Conservation (phyloP, 1,140 invertebrate genomes). For the Trichonephila inaurata region DNA sequence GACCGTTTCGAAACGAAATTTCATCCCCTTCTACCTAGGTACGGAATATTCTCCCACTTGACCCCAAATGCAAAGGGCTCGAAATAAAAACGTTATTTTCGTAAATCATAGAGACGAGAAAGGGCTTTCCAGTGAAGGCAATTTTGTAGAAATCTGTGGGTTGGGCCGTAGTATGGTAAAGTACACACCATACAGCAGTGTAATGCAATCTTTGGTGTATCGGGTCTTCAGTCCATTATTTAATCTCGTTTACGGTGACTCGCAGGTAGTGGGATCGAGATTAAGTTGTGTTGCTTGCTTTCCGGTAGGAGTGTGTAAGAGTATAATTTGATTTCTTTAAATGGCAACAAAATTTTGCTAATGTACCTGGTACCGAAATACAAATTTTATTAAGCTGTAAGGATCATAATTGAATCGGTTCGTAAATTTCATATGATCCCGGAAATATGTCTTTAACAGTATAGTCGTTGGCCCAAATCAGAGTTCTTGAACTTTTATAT, state of each 20-base stretch:
- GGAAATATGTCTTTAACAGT: too few relatives aligned
- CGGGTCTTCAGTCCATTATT: neutral
- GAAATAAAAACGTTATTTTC: neutral
- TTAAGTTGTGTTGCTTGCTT: too few relatives aligned
- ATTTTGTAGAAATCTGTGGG: neutral
- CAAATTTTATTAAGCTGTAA: too few relatives aligned
- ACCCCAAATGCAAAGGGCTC: neutral
- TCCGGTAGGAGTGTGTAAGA: too few relatives aligned
- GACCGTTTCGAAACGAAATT: neutral
- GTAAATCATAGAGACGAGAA: neutral
- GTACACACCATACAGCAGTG: neutral
- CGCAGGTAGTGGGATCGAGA: too few relatives aligned
- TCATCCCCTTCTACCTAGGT: neutral
- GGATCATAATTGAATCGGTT: too few relatives aligned
- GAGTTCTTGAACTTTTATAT: too few relatives aligned
- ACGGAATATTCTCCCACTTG: neutral
- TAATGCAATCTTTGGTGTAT: neutral
- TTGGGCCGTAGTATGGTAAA: neutral
- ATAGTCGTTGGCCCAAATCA: too few relatives aligned
- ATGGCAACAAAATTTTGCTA: too few relatives aligned
- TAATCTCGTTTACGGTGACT: neutral
- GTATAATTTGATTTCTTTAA: too few relatives aligned
- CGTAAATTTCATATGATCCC: too few relatives aligned
- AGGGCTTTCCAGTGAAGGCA: neutral
- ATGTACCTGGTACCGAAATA: too few relatives aligned